Evolutionary conservation across 2,888 invertebrate species (phyloP).

Genomic region (Mayetiola destructor): DNA sequence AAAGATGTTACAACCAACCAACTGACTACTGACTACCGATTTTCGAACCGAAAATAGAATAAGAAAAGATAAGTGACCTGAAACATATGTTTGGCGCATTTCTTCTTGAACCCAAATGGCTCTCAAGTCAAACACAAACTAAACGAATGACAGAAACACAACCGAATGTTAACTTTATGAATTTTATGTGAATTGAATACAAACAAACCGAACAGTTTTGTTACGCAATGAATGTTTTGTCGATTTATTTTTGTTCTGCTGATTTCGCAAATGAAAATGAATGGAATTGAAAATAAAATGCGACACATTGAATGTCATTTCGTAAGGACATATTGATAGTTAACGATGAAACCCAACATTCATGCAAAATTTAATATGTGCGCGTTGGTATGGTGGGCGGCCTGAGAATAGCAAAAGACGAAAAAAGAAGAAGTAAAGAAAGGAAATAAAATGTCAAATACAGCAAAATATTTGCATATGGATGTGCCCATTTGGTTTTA

Average conservation of each 20-base stretch:
- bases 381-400: too few relatives aligned
- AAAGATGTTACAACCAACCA: background rate
- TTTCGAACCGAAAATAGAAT: too few relatives aligned
- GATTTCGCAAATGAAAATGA: too few relatives aligned
- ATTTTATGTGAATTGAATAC: background rate
- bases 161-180: background rate
- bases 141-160: background rate
- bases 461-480: conserved; percentile 10
- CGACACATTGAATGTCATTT: background rate
- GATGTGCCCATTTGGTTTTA: background rate
- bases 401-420: too few relatives aligned
- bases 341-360: background rate
- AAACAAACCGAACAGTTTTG: background rate
- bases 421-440: background rate
- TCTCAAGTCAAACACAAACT: too few relatives aligned
- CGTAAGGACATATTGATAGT: background rate
- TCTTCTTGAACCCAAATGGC: too few relatives aligned
- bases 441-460: background rate
- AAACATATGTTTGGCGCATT: too few relatives aligned
- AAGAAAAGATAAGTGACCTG: too few relatives aligned
- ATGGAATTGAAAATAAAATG: too few relatives aligned
- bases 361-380: too few relatives aligned
- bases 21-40: too few relatives aligned
- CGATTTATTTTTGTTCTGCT: background rate
- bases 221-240: background rate